Percentiles rank a stretch among this genome's conserved stretches.
Evolutionary conservation across 2,113 vertebrate species (phyloP).

Genomic region (Hydrolagus affinis): DNA sequence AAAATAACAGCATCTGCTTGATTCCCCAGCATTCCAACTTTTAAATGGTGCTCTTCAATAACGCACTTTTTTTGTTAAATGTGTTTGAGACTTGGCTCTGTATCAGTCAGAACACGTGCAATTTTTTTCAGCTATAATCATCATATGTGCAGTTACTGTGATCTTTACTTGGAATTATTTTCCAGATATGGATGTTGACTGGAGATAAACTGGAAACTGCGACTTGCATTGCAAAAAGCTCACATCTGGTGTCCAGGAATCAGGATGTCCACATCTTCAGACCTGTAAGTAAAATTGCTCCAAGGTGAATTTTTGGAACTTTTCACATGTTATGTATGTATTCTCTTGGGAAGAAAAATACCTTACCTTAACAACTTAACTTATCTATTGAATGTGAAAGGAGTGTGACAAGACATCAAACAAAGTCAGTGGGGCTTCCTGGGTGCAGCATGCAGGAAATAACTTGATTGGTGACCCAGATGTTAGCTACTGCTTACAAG

Average conservation of each 20-base stretch:
- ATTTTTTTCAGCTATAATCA: not conserved
- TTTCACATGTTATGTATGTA: not conserved
- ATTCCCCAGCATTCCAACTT: not conserved
- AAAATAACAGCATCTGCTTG: not conserved
- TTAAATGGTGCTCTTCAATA: not conserved
- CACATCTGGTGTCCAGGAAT: conserved; percentile 81
- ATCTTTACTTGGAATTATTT: conserved; percentile 32
- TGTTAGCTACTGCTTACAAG: too few species aligned
- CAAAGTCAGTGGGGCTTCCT: too few species aligned
- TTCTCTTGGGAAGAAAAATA: not conserved
- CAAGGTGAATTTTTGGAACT: not conserved
- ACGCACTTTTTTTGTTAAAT: not conserved
- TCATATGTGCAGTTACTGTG: not conserved
- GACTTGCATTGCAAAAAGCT: conserved; percentile 94
- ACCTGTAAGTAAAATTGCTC: conserved; percentile 58
- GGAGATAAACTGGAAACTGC: conserved; percentile 95
- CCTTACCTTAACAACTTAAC: too few species aligned
- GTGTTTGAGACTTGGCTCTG: not conserved
- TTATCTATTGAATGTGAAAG: too few species aligned
- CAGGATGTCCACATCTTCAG: conserved; percentile 88
- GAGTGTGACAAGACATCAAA: not conserved
- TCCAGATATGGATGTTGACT: conserved; percentile 92
- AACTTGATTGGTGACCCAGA: too few species aligned
- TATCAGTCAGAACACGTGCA: not conserved
- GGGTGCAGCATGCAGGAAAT: too few species aligned